Evolutionary conservation across 2,888 invertebrate genomes (phyloP).

Genomic region (Desoria tigrina): DNA sequence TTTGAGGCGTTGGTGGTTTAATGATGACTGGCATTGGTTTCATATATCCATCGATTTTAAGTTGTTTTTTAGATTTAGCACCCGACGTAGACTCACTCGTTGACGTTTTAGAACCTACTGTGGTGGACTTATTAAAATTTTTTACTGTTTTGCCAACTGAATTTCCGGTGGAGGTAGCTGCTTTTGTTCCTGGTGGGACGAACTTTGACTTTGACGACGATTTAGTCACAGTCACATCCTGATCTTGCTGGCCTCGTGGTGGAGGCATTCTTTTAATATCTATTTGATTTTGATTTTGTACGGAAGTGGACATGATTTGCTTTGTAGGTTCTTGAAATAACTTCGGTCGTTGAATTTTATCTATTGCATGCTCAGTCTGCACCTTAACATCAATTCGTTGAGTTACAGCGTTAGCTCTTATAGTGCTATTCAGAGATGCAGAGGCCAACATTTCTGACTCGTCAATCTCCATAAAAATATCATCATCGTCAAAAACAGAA

Average conservation of each 20-base stretch:
- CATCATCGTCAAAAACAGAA: conserved; percentile 37
- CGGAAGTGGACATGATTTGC: too few species aligned
- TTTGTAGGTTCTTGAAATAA: background rate
- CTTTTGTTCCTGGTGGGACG: background rate
- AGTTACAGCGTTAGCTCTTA: conserved; percentile 6
- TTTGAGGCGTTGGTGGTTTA: conserved; percentile 37
- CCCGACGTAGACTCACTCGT: background rate
- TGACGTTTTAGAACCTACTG: background rate
- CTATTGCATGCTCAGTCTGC: background rate
- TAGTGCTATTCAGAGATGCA: background rate
- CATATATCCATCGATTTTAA: conserved; percentile 31
- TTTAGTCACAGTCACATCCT: background rate
- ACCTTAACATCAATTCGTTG: background rate
- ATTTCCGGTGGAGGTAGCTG: background rate
- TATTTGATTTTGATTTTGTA: background rate
- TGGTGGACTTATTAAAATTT: background rate
- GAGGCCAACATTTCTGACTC: conserved; percentile 33
- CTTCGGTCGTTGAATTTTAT: background rate
- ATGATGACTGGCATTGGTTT: conserved; percentile 44
- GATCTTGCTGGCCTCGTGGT: background rate
- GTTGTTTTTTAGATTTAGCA: conserved; percentile 20
- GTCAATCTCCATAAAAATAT: conserved; percentile 50
- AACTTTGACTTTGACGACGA: background rate
- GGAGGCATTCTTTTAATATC: background rate
- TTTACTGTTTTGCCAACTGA: background rate